These are phyloP conservation scores for Trinectes maculatus DNA, from an alignment of 2,113 vertebrate genomes.

Conservation along the genomic window DNA sequence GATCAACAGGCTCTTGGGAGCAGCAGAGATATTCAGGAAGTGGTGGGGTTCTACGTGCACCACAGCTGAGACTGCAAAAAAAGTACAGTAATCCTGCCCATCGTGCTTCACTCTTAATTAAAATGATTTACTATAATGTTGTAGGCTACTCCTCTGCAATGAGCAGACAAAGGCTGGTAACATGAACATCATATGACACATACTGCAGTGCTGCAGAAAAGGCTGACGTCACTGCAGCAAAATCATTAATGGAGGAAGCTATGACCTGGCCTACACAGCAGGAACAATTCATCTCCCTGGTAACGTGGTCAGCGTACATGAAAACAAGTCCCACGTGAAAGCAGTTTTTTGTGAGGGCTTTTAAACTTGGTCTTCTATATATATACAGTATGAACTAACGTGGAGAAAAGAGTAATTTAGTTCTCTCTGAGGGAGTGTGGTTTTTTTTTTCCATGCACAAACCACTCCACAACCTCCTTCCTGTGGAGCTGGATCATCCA, in stretches of 20 bases:
- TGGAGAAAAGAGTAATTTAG: not conserved
- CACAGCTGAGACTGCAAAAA: conserved; percentile 14
- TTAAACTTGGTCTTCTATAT: not conserved
- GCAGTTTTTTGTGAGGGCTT: not conserved
- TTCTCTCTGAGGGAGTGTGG: not conserved
- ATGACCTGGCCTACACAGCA: conserved; percentile 8
- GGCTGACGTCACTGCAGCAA: conserved; percentile 74
- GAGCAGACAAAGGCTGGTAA: conserved; percentile 15
- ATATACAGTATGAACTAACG: not conserved
- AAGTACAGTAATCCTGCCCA: conserved; percentile 12
- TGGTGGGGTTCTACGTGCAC: not conserved
- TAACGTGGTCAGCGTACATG: not conserved
- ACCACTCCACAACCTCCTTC: not conserved
- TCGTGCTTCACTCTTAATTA: conserved; percentile 19
- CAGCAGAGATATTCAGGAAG: not conserved
- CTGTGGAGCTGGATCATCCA: not conserved
- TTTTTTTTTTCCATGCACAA: conserved; percentile 1
- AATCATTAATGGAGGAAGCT: conserved; percentile 54
- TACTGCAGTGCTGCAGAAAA: conserved; percentile 66
- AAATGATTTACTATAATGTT: conserved; percentile 34
- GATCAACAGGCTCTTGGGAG: too few relatives aligned
- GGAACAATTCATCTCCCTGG: conserved; percentile 9
- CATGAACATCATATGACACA: conserved; percentile 61
- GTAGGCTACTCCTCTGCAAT: conserved; percentile 1
- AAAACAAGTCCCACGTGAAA: not conserved